Evolutionary conservation across 2,888 invertebrate species (phyloP).

Genomic region (Embidobia sp.): DNA sequence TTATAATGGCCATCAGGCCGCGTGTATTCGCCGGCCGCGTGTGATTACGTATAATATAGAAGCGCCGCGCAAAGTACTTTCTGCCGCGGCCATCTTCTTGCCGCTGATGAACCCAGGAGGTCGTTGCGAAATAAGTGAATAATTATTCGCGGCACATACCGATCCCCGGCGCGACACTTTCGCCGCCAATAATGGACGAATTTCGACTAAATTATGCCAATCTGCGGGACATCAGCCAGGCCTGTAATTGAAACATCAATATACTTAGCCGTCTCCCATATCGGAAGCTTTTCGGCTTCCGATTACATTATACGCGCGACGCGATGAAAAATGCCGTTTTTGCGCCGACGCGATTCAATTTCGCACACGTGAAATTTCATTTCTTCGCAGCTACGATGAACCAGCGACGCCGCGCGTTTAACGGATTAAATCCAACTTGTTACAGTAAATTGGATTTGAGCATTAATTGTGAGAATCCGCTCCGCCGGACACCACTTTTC

Average conservation of each 20-base stretch:
- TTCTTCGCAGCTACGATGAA: slow-evolving; percentile 43
- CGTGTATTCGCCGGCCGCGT: slow-evolving; percentile 54
- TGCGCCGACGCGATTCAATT: slow-evolving; percentile 43
- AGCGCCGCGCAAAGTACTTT: slow-evolving; percentile 59
- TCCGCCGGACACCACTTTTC: too few species aligned
- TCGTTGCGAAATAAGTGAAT: slow-evolving; percentile 62
- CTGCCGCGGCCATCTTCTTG: slow-evolving; percentile 53
- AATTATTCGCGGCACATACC: slow-evolving; percentile 59
- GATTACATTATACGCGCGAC: slow-evolving; percentile 46
- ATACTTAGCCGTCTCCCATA: slow-evolving; percentile 41
- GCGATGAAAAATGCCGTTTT: slow-evolving; percentile 34
- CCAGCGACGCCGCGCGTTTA: slow-evolving; percentile 31
- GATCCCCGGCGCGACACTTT: slow-evolving; percentile 60
- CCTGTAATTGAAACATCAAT: slow-evolving; percentile 62
- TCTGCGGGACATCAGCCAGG: slow-evolving; percentile 33
- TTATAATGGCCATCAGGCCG: slow-evolving; percentile 64
- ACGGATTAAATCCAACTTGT: slow-evolving; percentile 46
- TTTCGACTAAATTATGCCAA: slow-evolving; percentile 56
- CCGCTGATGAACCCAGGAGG: slow-evolving; percentile 62
- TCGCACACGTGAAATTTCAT: slow-evolving; percentile 54
- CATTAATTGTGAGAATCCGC: slow-evolving; percentile 28
- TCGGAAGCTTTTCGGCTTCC: slow-evolving; percentile 34
- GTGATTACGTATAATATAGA: slow-evolving; percentile 64
- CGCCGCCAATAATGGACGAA: slow-evolving; percentile 52
- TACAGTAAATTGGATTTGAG: slow-evolving; percentile 48